Evolutionary conservation across 2,113 vertebrate genomes (phyloP).

Genomic region (Myotis lucifugus): DNA sequence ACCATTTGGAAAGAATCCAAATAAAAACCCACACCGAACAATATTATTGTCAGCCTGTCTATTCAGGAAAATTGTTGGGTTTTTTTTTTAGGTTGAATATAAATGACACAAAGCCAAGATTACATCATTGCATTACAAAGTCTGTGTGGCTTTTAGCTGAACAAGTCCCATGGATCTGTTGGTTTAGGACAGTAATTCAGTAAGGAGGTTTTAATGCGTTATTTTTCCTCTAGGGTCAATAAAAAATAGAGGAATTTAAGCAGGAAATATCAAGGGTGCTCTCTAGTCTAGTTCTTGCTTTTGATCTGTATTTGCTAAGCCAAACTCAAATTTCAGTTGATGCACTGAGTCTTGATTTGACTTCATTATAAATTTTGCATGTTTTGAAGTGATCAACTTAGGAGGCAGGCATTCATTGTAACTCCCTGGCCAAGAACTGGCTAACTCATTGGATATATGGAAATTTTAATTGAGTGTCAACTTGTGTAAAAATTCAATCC

Average conservation of each 20-base stretch:
- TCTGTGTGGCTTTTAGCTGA: slow-evolving; percentile 90
- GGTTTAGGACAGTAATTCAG: slow-evolving; percentile 85
- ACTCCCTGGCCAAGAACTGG: slow-evolving; percentile 72
- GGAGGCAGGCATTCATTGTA: slow-evolving; percentile 75
- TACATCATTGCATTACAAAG: slow-evolving; percentile 93
- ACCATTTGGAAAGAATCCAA: slow-evolving; percentile 92
- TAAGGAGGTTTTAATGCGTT: slow-evolving; percentile 80
- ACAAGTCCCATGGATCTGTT: slow-evolving; percentile 85
- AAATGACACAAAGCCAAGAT: slow-evolving; percentile 93
- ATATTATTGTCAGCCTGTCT: slow-evolving; percentile 92
- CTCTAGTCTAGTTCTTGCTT: slow-evolving; percentile 43
- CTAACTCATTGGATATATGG: slow-evolving; percentile 82
- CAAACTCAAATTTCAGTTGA: slow-evolving; percentile 67
- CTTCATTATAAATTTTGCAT: slow-evolving; percentile 75
- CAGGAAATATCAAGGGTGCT: slow-evolving; percentile 59
- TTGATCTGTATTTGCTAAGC: slow-evolving; percentile 74
- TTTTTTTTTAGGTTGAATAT: slow-evolving; percentile 89
- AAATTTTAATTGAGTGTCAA: slow-evolving; percentile 88
- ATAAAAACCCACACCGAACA: slow-evolving; percentile 91
- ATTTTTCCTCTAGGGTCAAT: slow-evolving; percentile 61
- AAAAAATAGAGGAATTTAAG: slow-evolving; percentile 76
- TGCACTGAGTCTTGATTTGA: slow-evolving; percentile 75
- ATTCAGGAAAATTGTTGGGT: slow-evolving; percentile 88
- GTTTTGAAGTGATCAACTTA: slow-evolving; percentile 72
- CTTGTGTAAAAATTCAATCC: slow-evolving; percentile 84